Evolutionary conservation across 2,888 invertebrate genomes (phyloP).

Genomic region (Cerastoderma edule): DNA sequence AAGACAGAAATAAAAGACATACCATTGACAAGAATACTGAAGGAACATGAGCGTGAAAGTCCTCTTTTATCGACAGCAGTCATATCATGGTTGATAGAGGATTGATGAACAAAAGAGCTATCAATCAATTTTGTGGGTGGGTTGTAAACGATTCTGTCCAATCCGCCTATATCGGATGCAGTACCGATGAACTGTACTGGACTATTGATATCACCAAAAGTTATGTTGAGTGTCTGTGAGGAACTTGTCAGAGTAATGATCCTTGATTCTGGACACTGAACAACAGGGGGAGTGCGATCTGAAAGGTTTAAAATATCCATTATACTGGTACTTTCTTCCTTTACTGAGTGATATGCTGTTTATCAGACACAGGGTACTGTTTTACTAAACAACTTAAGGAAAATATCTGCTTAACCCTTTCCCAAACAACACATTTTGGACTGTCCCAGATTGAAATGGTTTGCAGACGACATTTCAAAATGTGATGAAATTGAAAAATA

Average conservation of each 20-base stretch:
- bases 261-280: slow-evolving; percentile 26
- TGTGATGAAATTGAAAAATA: too few relatives aligned
- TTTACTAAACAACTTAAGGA: too few relatives aligned
- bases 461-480: too few relatives aligned
- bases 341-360: too few relatives aligned
- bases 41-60: slow-evolving; percentile 92
- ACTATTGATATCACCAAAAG: too few relatives aligned
- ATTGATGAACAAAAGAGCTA: background rate
- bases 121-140: background rate
- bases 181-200: background rate
- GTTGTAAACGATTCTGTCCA: background rate
- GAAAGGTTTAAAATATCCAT: slow-evolving; percentile 2
- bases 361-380: too few relatives aligned
- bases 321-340: too few relatives aligned
- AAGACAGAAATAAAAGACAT: too few relatives aligned
- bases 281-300: slow-evolving; percentile 30
- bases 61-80: slow-evolving; percentile 18
- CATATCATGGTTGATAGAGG: background rate
- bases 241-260: background rate
- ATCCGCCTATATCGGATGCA: slow-evolving; percentile 11
- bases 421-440: too few relatives aligned
- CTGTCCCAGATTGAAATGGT: too few relatives aligned
- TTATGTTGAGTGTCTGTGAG: background rate
- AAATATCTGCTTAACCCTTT: too few relatives aligned
- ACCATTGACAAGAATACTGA: slow-evolving; percentile 88